phyloP scores from a whole-genome alignment of 2,888 invertebrate genomes.

The Arrhopalites spinosus region DNA sequence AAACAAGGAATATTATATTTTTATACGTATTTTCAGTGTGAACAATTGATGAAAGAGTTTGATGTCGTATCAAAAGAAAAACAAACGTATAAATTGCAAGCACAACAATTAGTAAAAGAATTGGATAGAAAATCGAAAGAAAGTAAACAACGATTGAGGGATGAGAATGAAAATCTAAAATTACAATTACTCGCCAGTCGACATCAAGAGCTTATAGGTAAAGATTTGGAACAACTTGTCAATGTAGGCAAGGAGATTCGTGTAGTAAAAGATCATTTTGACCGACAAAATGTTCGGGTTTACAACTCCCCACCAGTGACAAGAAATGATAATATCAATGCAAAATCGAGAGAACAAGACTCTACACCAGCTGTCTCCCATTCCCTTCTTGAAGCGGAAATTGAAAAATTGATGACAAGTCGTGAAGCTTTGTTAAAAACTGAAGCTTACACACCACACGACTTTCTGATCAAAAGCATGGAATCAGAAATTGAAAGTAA shows the following conservation, averaged over 20 bases:
- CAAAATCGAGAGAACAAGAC: no score
- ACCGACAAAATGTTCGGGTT: no score
- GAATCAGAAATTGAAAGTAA: constrained; percentile 19
- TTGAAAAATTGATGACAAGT: background rate
- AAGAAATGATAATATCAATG: no score
- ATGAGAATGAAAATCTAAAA: constrained; percentile 29
- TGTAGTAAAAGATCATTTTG: background rate
- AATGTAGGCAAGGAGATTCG: constrained; percentile 12
- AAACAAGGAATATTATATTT: no score
- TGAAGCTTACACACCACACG: constrained; percentile 15
- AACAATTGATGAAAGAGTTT: constrained; percentile 9
- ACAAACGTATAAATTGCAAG: constrained; percentile 6
- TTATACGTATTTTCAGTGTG: background rate
- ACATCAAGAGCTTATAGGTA: constrained; percentile 12
- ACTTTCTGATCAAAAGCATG: background rate
- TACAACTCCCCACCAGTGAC: no score
- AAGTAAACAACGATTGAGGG: background rate
- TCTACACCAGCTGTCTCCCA: background rate
- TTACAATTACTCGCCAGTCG: constrained; percentile 9
- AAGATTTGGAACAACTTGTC: constrained; percentile 9
- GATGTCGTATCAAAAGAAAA: constrained; percentile 2
- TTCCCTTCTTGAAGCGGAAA: background rate
- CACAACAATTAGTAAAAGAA: constrained; percentile 7
- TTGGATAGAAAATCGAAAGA: constrained; percentile 11
- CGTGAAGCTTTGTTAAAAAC: constrained; percentile 18